Conservation (phyloP, 2,797 vertebrate genomes). For the Natrix natrix region DNA sequence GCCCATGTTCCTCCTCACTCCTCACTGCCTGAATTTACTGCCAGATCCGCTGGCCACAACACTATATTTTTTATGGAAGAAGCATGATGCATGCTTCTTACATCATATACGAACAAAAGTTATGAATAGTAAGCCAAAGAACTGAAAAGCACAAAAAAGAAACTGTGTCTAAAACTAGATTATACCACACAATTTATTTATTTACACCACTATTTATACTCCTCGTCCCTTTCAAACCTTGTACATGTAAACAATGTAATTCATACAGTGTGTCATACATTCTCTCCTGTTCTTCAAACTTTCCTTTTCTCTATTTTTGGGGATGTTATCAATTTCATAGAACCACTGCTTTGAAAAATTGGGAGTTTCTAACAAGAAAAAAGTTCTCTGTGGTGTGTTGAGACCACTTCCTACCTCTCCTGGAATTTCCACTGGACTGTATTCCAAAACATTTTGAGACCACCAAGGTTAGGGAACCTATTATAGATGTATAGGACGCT, state of each 20-base stretch:
- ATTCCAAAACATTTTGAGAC: not conserved
- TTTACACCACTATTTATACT: not conserved
- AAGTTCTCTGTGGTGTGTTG: not conserved
- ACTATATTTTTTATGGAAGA: not conserved
- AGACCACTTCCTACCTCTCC: not conserved
- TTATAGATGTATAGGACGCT: not conserved
- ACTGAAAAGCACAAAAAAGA: not conserved
- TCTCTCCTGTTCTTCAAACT: not conserved
- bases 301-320: not conserved
- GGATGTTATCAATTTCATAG: not conserved
- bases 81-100: not conserved
- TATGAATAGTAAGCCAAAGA: not conserved
- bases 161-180: not conserved
- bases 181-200: not conserved
- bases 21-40: too few relatives aligned
- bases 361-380: not conserved
- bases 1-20: too few relatives aligned
- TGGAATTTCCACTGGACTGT: not conserved
- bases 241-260: not conserved
- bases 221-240: not conserved
- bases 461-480: not conserved
- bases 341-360: not conserved
- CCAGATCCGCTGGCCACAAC: too few relatives aligned
- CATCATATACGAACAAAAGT: not conserved
- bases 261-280: not conserved